Percentiles rank a stretch among this genome's conserved stretches.
Conservation (phyloP, 1,140 invertebrate genomes). For the Cecropterus lyciades region DNA sequence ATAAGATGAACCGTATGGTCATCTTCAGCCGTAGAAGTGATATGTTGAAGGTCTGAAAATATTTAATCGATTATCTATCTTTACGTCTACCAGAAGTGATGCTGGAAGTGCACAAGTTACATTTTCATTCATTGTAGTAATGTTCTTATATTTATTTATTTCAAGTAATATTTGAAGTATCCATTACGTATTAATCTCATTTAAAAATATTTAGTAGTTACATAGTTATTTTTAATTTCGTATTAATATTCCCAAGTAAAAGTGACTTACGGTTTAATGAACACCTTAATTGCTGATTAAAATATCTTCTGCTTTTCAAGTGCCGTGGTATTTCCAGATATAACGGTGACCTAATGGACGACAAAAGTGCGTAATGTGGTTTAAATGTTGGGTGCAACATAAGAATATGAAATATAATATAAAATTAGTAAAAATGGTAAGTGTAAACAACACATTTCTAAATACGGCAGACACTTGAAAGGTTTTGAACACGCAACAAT, state of each 20-base stretch:
- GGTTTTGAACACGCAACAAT: slow-evolving; percentile 12
- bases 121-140: too few relatives aligned
- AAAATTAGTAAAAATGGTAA: slow-evolving; percentile 4
- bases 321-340: slow-evolving; percentile 13
- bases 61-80: background rate
- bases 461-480: background rate
- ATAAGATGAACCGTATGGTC: background rate
- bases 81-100: background rate
- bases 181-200: background rate
- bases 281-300: slow-evolving; percentile 9
- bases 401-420: slow-evolving; percentile 12
- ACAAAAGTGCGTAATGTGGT: slow-evolving; percentile 12
- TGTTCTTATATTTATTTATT: too few relatives aligned
- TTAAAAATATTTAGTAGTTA: background rate
- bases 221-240: background rate
- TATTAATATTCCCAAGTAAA: slow-evolving; percentile 1
- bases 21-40: background rate
- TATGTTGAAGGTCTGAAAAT: slow-evolving; percentile 16
- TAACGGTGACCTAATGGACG: slow-evolving; percentile 17
- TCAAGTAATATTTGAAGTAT: too few relatives aligned
- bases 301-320: slow-evolving; percentile 16
- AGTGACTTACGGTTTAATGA: slow-evolving; percentile 7
- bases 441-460: background rate
- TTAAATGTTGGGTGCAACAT: slow-evolving; percentile 13
- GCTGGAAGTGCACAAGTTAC: too few relatives aligned